Base-by-base conservation (phyloP, 2,113 vertebrate genomes). In the Emydocephalus ijimae region DNA sequence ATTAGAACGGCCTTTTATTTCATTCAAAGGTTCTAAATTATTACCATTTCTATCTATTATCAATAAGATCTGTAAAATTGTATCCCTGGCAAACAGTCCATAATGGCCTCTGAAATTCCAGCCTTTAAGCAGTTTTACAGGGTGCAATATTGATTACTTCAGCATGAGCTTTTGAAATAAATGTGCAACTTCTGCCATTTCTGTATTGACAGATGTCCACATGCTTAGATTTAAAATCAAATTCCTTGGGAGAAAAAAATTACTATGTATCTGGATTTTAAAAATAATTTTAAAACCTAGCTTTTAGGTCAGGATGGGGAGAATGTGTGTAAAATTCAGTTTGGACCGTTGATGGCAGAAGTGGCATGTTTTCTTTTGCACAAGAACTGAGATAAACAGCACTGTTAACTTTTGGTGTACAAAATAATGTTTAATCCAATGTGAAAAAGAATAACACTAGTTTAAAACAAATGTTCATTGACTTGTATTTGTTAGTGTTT, bases 401-500 rank as follows among this genome's bases (percentile, higher is more conserved):
- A 97, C 97, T 98, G 98, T 98, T 90, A 98, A 97, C 95, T 97
- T 97, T 95, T 96, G 97, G 97, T 97, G 91, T 96, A 95, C 95
- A 97, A 96, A 97, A 94, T 97, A 97, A 96, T 97, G 97, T 97
- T 97, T 97, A 97, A 96, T 96, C 96, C 96, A 96, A 97, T 98
- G 97, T 98, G 97, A 97, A 98, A 97, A 97, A 96, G 85, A 98
- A 97, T 97, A 97, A 97, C 97, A 96, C 95, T 98, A 98, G 97
- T 98, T 97, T 97, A 97, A 97, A 96, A 96, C 95, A 97, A 97
- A 97, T 91, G 97, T 98, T 97, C 96, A 97, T 97, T 95, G 96
- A 97, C 97, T 97, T 98, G 98, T 98, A 97, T 98, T 97, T 98
- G 97, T 98, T 98, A 97, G 96, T 98, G 97, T 97, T 97, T 97